Percentiles rank a stretch among this genome's conserved stretches.
Evolutionary conservation across 2,888 invertebrate genomes (phyloP).

Genomic region (Eudemis profundana): DNA sequence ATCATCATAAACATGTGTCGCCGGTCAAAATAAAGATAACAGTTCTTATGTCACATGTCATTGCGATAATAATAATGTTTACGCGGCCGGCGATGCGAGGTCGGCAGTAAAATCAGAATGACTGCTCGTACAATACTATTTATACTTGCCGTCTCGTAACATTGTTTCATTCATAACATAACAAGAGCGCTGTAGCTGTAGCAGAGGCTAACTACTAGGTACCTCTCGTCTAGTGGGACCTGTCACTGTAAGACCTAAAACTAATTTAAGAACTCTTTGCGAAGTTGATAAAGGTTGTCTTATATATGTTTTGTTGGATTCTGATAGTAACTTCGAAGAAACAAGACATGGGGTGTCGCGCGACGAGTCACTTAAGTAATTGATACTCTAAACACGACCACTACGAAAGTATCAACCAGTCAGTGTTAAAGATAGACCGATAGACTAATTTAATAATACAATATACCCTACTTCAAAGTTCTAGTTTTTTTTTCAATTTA

Average conservation of each 20-base stretch:
- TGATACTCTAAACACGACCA: no score
- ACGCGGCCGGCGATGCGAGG: slow-evolving; percentile 27
- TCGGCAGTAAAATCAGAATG: slow-evolving; percentile 37
- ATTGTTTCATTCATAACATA: slow-evolving; percentile 17
- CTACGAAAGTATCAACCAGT: no score
- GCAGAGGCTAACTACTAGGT: neutral
- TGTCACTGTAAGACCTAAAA: neutral
- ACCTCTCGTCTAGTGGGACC: neutral
- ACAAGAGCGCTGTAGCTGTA: neutral
- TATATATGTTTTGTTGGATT: neutral
- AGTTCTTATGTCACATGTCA: slow-evolving; percentile 29
- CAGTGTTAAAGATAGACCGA: no score
- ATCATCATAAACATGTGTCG: slow-evolving; percentile 34
- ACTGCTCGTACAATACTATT: slow-evolving; percentile 18
- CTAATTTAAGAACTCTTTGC: neutral
- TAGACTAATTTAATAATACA: no score
- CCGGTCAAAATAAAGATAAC: slow-evolving; percentile 39
- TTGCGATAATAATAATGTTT: slow-evolving; percentile 39
- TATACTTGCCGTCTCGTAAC: slow-evolving; percentile 19
- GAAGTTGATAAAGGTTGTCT: neutral
- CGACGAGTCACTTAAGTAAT: no score
- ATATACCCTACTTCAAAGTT: no score
- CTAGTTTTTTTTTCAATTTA: no score
- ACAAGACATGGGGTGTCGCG: no score
- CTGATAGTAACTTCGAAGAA: no score